Evolutionary conservation across 2,888 invertebrate genomes (phyloP).

Genomic region (Achlya flavicornis): DNA sequence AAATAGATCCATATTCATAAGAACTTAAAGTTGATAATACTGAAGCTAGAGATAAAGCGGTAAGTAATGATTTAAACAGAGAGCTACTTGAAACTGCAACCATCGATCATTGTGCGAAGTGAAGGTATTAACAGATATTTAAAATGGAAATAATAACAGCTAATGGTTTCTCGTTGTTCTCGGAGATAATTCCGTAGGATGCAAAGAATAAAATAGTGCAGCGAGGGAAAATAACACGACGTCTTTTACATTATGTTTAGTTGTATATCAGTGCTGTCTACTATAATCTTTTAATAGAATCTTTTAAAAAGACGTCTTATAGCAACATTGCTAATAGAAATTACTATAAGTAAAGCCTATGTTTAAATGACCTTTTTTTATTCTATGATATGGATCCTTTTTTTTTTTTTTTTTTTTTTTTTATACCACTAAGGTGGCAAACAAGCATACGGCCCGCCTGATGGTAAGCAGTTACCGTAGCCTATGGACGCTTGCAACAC

Average conservation of each 20-base stretch:
- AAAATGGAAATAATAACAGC: conserved; percentile 54
- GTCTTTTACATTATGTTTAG: neutral
- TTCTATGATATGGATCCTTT: too few species aligned
- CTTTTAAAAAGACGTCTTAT: too few species aligned
- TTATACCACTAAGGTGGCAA: too few species aligned
- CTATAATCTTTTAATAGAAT: too few species aligned
- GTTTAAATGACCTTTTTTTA: too few species aligned
- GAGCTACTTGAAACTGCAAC: conserved; percentile 55
- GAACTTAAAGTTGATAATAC: conserved; percentile 32
- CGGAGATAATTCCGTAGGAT: neutral
- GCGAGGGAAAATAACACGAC: conserved; percentile 11
- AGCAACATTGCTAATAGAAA: too few species aligned
- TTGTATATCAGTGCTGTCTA: too few species aligned
- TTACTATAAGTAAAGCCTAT: too few species aligned
- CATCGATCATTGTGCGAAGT: conserved; percentile 62
- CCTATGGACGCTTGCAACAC: too few species aligned
- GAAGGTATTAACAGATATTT: conserved; percentile 59
- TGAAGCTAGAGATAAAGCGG: conserved; percentile 27
- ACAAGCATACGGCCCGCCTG: too few species aligned
- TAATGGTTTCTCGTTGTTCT: conserved; percentile 40
- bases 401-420: too few species aligned
- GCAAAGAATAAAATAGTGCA: conserved; percentile 8
- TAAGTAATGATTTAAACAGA: conserved; percentile 53
- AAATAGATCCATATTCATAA: conserved; percentile 24
- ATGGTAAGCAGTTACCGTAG: too few species aligned